A percentile compares a stretch with the other conserved stretches of the same genome.
These are phyloP conservation scores for Caenorhabditis becei DNA, from an alignment of 2,888 invertebrate species.

Conservation along the genomic window DNA sequence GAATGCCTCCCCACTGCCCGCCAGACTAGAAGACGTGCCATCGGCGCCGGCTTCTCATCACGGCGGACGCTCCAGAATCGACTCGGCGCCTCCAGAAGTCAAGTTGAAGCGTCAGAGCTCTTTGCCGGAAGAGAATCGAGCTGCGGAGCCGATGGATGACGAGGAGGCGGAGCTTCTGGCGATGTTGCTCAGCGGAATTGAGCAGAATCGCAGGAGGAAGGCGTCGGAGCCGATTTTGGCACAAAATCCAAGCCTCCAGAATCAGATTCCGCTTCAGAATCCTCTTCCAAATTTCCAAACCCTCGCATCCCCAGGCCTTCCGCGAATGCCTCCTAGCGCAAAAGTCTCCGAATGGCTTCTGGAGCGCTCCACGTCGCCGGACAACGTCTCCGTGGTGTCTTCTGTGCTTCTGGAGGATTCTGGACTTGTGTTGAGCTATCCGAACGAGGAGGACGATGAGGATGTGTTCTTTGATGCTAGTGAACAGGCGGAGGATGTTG, in stretches of 20 bases:
- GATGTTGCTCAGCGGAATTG: constrained; percentile 51
- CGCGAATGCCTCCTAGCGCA: constrained; percentile 29
- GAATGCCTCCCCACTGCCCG: constrained; percentile 1
- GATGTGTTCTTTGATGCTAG: constrained; percentile 53
- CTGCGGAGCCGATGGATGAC: constrained; percentile 58
- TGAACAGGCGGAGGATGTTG: constrained; percentile 43
- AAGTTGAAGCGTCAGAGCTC: constrained; percentile 48
- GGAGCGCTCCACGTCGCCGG: constrained; percentile 52
- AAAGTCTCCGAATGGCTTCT: constrained; percentile 65
- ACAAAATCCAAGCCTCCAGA: constrained; percentile 12
- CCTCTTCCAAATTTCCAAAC: constrained; percentile 18
- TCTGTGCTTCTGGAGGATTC: constrained; percentile 52
- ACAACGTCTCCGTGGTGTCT: constrained; percentile 52
- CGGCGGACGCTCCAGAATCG: constrained; percentile 49
- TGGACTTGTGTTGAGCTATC: constrained; percentile 24
- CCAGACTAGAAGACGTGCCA: neutral
- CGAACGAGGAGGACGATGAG: constrained; percentile 43
- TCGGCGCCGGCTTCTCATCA: constrained; percentile 29
- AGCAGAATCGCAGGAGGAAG: constrained; percentile 7
- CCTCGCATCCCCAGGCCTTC: constrained; percentile 45
- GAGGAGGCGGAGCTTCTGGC: constrained; percentile 54
- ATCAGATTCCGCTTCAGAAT: neutral
- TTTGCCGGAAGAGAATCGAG: constrained; percentile 27
- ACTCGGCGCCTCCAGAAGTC: constrained; percentile 32
- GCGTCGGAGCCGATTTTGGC: neutral